Evolutionary conservation across 2,888 invertebrate genomes (phyloP), one percentile per base, ranked within the genome.

Genomic region (Cephus runcator): DNA sequence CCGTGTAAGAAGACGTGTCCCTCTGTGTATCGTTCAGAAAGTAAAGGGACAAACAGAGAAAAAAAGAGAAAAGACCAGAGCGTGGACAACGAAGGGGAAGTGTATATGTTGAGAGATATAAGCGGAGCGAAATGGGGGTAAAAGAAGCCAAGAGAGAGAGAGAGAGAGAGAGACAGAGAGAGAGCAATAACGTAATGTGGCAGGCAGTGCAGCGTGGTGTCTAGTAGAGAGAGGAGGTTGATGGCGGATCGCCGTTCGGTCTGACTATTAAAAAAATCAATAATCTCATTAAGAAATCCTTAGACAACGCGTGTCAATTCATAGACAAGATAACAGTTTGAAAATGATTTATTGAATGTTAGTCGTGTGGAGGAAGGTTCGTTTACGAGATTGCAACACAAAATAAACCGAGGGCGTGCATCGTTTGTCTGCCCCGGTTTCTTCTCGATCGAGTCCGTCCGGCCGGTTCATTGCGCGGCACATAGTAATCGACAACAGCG

Each of bases 241-340:
- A 34, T 69, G 68, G 35, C 75, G 76, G 79, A 73, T 56, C 31
- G 75, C 36, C 34, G 76, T 56, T 73, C 69, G 56, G 9, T 23
- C 56, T 56, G 23, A 56, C 56, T 56, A 56, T 23, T 56, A 81
- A 83, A 81, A 81, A 82, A 84, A 85, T 83, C 83, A 80, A 83
- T 85, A 81, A 81, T 81, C 78, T 81, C 79, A 82, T 85, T 82
- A 85, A 56, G 76, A 81, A 85, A 85, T 82, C 78, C 76, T 80
- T 75, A 71, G 76, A 69, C 71, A 56, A 56, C 56, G 23, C 23
- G 23, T 56, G 56, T 56, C 56, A 23, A 9, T 23, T 15, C 0
- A 6, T 23, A 23, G 56, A 23, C 9, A 56, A 23, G 23, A 23
- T 23, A 56, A 23, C 56, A 56, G 56, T 23, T 56, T 56, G 23